Base-by-base conservation (phyloP, 2,888 invertebrate genomes). In the Heliconius aoede region DNA sequence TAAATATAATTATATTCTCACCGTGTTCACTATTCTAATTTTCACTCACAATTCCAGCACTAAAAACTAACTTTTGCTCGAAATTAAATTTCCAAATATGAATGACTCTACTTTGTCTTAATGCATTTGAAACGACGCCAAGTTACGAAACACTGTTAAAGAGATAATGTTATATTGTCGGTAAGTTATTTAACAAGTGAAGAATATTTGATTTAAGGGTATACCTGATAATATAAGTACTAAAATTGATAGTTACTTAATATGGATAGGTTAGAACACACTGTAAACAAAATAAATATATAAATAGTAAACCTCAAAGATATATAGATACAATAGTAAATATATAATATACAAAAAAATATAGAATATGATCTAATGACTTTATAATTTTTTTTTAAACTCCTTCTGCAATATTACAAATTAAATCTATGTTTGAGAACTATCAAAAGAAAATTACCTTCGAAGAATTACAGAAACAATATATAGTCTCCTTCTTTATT, bases 91-190 rank as follows among this genome's bases (percentile, higher is more conserved):
- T 24, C 32, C 51, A 76, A 78, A 78, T 76, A 76, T 73, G 67
- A 75, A 77, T 72, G 77, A 72, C 46, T 73, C 60, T 60, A 76
- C 74, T 76, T 67, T 68, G 58, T 51, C 40, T 72, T 74, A 79
- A 78, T 78, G 78, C 64, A 46, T 79, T 79, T 79, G 78, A 79
- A 79, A 74, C 72, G 32, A 68, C 72, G 78, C 79, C 79, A 78
- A 78, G 76, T 78, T 72, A 72, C 60, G 73, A 71, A 78, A 74
- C 67, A 74, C 72, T 73, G 46, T 76, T 78, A 74, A 79, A 69
- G 73, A 79, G 72, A 78, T 76, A 72, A 28, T 74, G 76, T 78
- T 72, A 74, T 74, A 61, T 62, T 55, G 51, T 62, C 64, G 13
- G 55, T 75, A 21, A 69, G 51, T 69, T 61, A 71, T n/a, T 40